Base-by-base conservation (phyloP, 92 coral and sea anemone genomes). In the Bergia sp. region DNA sequence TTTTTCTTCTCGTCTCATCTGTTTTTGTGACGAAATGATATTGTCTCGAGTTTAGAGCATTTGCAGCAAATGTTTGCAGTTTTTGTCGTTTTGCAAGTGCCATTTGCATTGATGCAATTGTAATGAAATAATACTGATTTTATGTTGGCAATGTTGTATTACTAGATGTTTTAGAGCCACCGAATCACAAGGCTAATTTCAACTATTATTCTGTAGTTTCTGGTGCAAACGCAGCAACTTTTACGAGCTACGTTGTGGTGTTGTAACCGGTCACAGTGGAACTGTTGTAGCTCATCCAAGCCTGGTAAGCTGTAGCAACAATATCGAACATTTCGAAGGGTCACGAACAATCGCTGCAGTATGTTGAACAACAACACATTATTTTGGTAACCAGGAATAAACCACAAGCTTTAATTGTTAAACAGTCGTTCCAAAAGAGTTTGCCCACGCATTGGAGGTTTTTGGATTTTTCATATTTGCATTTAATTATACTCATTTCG, bases 341-440 rank as follows among this genome's bases (percentile, higher is more conserved):
- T 76, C 79, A 41, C 79, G 79, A 76, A 76, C 53, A 13, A 16
- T 37, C 53, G 45, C 79, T 76, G 79, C 69, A 61, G 69, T 76
- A 76, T 41, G 45, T 76, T 76, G 79, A 76, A 76, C 79, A 76
- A 76, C 79, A 76, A 76, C 79, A 76, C 79, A 76, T 76, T 76
- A 76, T 41, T 76, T 76, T 41, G 79, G 53, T 76, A 76, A 76
- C 79, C 50, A 76, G 79, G 79, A 37, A 37, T 76, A 76, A 74
- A 76, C 79, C 79, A 41, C 79, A 76, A 76, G 79, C 53, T 76
- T 76, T 76, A 76, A 76, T 76, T 76, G 79, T 76, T 76, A 76
- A 76, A 76, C 79, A 76, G 47, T 76, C 79, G 79, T 76, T 76
- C 79, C 79, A 76, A 1, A 76, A 76, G 79, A 76, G 79, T 76